Base-by-base conservation (phyloP, 2,113 vertebrate genomes). In the Periophthalmodon schlosseri region DNA sequence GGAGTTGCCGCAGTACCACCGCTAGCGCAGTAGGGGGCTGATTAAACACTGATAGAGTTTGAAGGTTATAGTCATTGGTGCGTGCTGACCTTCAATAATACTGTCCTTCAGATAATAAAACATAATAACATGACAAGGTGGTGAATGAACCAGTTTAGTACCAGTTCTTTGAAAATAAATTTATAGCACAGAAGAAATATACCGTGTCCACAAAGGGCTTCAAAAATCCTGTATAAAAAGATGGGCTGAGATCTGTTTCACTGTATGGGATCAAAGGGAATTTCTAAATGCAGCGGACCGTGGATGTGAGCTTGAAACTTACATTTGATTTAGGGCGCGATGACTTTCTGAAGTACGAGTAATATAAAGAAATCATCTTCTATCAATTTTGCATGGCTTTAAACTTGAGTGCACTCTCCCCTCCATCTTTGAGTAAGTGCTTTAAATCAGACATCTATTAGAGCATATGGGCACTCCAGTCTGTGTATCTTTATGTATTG, bases 401-500 rank as follows among this genome's bases (percentile, higher is more conserved):
- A 65, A 65, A 65, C 33, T 36, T 39, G 15, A 65, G 34, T 65
- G 63, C 63, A 13, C 33, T 65, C 63, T 65, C 10, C 63, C 18
- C 61, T 64, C 28, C 15, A 14, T n/a, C 34, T 65, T n/a, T 65
- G 18, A 44, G 63, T 65, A 65, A 68, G 46, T 24, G 66, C 23
- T 49, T 68, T n/a, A 24, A 47, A 49, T 47, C 39, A 24, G 46
- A 44, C 44, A 47, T 68, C 23, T 49, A 44, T 68, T 34, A 39
- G 63, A n/a, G 63, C 34, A 65, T 65, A 65, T 36, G 63, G 63
- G 34, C 63, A n/a, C 63, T 73, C 72, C 10, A 23, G 70, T 78
- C 33, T 23, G n/a, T 65, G 47, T 79, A 77, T 72, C 77, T 70
- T 79, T 24, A 64, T 76, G 49, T 72, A 65, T 84, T 78, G 81